A percentile compares a stretch with the other conserved stretches of the same genome.
Conservation (phyloP, 2,113 vertebrate genomes). For the Bos javanicus region DNA sequence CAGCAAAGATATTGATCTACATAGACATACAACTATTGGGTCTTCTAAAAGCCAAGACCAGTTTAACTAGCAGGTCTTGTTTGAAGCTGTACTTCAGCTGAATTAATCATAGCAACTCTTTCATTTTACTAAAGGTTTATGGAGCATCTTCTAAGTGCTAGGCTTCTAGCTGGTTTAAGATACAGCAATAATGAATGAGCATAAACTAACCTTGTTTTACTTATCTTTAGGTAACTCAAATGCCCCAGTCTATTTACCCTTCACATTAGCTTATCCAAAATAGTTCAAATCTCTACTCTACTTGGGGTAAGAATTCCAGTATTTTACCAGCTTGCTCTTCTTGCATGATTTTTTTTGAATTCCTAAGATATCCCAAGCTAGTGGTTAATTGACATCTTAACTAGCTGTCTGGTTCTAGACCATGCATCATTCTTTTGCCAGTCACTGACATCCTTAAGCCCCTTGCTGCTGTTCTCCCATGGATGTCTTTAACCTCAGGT, state of each 20-base stretch:
- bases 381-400: background rate
- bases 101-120: background rate
- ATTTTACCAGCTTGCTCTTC: background rate
- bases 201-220: background rate
- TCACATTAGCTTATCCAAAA: background rate
- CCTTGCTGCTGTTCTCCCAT: background rate
- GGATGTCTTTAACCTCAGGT: background rate
- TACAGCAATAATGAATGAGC: background rate
- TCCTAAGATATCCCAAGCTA: background rate
- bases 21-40: background rate
- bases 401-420: background rate
- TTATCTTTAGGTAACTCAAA: background rate
- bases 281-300: background rate
- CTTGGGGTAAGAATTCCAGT: background rate
- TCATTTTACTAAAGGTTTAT: background rate
- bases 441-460: background rate
- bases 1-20: background rate
- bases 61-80: background rate
- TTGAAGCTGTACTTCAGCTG: background rate
- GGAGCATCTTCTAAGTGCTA: background rate
- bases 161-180: background rate
- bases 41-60: constrained; percentile 6
- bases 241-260: background rate
- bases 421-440: background rate
- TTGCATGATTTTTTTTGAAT: background rate